A percentile compares a stretch with the other conserved stretches of the same genome.
These are phyloP conservation scores for Hydraecia micacea DNA, from an alignment of 2,888 invertebrate genomes.

Conservation along the genomic window DNA sequence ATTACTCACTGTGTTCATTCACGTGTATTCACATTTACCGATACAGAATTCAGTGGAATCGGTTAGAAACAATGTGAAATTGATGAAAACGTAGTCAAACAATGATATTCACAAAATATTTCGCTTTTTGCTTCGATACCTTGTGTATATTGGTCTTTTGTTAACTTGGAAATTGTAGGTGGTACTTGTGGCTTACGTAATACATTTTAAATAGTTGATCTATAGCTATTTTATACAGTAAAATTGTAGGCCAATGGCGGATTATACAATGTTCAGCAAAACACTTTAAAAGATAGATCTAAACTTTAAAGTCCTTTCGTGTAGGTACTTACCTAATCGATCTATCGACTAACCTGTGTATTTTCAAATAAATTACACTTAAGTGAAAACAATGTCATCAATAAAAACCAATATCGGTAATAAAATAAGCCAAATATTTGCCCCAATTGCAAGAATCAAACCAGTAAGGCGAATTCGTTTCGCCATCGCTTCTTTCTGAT, in stretches of 20 bases:
- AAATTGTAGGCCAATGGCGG: neutral
- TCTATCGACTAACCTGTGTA: neutral
- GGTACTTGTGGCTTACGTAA: too few species aligned
- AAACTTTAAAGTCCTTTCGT: neutral
- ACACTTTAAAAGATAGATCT: neutral
- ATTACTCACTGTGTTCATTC: slow-evolving; percentile 11
- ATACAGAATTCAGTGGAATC: slow-evolving; percentile 26
- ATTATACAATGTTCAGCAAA: neutral
- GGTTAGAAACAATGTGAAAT: slow-evolving; percentile 25
- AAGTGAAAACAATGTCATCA: slow-evolving; percentile 25
- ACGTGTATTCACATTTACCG: slow-evolving; percentile 38
- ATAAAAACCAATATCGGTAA: slow-evolving; percentile 33
- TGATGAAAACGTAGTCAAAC: slow-evolving; percentile 13
- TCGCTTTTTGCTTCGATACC: neutral
- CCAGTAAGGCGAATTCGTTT: slow-evolving; percentile 31
- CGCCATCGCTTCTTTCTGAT: slow-evolving; percentile 29
- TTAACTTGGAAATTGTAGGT: neutral
- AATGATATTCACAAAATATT: slow-evolving; percentile 1
- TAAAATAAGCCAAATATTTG: slow-evolving; percentile 43
- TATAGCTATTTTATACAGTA: neutral
- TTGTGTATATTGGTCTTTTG: neutral
- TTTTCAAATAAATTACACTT: slow-evolving; percentile 20
- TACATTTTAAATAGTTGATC: too few species aligned
- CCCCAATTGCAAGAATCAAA: slow-evolving; percentile 40
- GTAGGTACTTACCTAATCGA: neutral